These are phyloP conservation scores for Acropora tenuis DNA, from an alignment of 64 coral and sea anemone genomes.

Conservation along the genomic window DNA sequence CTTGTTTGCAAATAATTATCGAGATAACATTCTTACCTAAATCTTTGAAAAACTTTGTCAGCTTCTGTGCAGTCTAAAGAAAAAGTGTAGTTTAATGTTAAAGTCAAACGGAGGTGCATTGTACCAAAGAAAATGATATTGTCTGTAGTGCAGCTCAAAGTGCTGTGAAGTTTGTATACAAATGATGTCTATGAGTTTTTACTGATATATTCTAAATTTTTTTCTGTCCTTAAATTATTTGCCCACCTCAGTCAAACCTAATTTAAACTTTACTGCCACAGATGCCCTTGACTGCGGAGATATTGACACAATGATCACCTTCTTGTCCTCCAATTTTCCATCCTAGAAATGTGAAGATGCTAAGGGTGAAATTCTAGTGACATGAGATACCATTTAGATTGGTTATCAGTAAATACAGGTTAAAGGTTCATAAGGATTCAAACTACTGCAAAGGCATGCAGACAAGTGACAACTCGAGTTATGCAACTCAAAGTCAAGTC, in stretches of 20 bases:
- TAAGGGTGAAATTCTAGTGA: neutral
- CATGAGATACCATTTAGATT: neutral
- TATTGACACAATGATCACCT: constrained; percentile 80
- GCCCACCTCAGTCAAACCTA: constrained; percentile 68
- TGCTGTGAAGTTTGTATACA: no score
- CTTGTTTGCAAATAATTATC: neutral
- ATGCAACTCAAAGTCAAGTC: no score
- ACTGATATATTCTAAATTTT: no score
- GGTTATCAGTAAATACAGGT: neutral
- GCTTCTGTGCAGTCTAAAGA: constrained; percentile 80
- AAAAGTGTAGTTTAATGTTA: neutral
- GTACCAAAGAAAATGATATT: no score
- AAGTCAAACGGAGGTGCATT: neutral
- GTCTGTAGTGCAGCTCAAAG: no score
- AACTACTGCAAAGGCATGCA: no score
- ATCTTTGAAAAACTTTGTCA: constrained; percentile 89
- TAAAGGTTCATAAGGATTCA: no score
- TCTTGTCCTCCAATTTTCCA: constrained; percentile 54
- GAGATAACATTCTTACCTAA: constrained; percentile 61
- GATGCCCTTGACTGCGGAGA: constrained; percentile 96
- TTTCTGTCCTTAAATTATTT: neutral
- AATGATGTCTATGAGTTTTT: no score
- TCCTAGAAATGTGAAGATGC: constrained; percentile 6
- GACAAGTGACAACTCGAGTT: no score
- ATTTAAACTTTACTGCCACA: constrained; percentile 81